Conservation (phyloP, 2,888 invertebrate genomes). For the Agriotes lineatus region DNA sequence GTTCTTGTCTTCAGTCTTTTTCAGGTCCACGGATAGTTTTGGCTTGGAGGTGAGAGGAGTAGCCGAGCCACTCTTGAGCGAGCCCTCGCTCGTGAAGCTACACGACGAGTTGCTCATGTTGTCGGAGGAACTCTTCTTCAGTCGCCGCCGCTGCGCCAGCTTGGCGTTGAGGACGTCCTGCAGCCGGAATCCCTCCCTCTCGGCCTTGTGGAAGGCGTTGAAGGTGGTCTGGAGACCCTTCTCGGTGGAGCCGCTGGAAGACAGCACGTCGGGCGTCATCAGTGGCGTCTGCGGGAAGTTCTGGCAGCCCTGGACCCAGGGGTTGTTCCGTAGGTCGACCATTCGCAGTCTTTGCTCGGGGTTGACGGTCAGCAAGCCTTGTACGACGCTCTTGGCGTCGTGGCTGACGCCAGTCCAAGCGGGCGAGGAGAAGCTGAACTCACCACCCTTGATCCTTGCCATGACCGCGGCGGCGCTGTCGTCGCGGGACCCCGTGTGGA, state of each 20-base stretch:
- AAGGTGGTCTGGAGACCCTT: conserved; percentile 73
- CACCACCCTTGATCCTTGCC: conserved; percentile 82
- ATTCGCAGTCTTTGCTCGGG: conserved; percentile 79
- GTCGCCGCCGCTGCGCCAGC: conserved; percentile 76
- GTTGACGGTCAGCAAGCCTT: conserved; percentile 83
- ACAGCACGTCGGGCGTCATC: conserved; percentile 73
- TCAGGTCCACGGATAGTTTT: conserved; percentile 53
- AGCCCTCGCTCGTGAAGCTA: conserved; percentile 64
- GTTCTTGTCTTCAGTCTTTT: conserved; percentile 55
- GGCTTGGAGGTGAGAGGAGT: conserved; percentile 51
- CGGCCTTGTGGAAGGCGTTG: conserved; percentile 77
- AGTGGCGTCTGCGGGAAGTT: conserved; percentile 69
- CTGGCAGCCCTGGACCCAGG: conserved; percentile 72
- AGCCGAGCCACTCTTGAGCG: conserved; percentile 58
- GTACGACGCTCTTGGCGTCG: conserved; percentile 81
- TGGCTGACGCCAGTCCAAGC: conserved; percentile 81
- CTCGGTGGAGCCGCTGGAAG: conserved; percentile 67
- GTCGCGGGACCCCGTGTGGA: conserved; percentile 78
- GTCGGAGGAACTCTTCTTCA: conserved; percentile 70
- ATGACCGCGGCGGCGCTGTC: conserved; percentile 83
- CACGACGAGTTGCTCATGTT: conserved; percentile 63
- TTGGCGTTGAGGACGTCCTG: conserved; percentile 80
- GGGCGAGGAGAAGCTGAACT: conserved; percentile 78
- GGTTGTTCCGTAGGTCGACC: conserved; percentile 74
- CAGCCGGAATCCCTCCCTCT: conserved; percentile 79